These are phyloP conservation scores for Marisa cornuarietis DNA, from an alignment of 1,140 invertebrate genomes.

Conservation along the genomic window DNA sequence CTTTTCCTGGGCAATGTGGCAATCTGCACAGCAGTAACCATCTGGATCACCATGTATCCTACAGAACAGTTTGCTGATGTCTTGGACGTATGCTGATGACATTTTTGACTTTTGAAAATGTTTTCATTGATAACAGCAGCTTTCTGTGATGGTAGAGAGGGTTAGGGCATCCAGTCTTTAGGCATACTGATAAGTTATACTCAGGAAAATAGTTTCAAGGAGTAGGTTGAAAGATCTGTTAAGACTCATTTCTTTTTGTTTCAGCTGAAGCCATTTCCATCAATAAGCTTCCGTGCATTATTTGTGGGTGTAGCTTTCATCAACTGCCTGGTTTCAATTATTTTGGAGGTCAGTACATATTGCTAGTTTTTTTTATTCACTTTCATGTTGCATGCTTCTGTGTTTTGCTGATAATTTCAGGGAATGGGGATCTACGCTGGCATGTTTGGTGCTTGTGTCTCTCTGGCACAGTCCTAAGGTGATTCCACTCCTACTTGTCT, in stretches of 20 bases:
- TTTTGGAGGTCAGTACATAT: slow-evolving; percentile 53
- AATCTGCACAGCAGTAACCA: slow-evolving; percentile 38
- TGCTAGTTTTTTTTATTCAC: neutral
- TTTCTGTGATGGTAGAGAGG: too few relatives aligned
- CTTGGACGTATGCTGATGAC: slow-evolving; percentile 51
- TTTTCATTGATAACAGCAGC: too few relatives aligned
- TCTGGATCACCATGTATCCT: slow-evolving; percentile 60
- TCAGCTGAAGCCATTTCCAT: slow-evolving; percentile 52
- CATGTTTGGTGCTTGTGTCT: neutral
- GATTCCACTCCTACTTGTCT: too few relatives aligned
- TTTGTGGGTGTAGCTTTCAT: slow-evolving; percentile 53
- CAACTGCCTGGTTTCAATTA: slow-evolving; percentile 55
- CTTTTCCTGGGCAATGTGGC: slow-evolving; percentile 56
- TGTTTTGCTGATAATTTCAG: neutral
- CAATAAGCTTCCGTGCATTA: slow-evolving; percentile 48
- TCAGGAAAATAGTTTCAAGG: too few relatives aligned
- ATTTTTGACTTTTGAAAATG: neutral
- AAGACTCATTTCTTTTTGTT: slow-evolving; percentile 8
- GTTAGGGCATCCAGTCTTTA: neutral
- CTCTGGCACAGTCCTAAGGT: too few relatives aligned
- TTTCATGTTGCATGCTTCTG: neutral
- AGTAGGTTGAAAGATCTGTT: too few relatives aligned
- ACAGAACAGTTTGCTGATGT: slow-evolving; percentile 44
- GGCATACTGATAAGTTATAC: neutral
- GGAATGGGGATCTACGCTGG: neutral